Conservation (phyloP, 2,797 vertebrate species). For the Pseudochaenichthys georgianus region DNA sequence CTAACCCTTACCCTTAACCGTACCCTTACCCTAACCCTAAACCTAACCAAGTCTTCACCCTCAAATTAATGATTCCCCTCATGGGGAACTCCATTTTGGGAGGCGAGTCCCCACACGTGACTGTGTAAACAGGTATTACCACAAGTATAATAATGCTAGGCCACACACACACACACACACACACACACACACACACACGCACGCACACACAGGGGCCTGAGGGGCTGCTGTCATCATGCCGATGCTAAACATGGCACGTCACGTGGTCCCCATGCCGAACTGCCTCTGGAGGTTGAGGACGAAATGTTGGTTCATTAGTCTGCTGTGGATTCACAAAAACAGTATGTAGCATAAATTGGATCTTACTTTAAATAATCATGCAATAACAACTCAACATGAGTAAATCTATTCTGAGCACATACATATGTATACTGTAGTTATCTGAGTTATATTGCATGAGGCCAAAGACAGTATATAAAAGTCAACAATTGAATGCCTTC, state of each 20-base stretch:
- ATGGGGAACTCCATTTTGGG: too few relatives aligned
- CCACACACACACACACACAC: conserved; percentile 20
- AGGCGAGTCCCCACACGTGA: too few relatives aligned
- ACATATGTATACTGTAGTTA: not conserved
- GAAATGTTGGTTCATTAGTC: not conserved
- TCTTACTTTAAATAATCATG: not conserved
- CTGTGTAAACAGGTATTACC: too few relatives aligned
- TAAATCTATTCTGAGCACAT: not conserved
- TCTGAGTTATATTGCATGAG: not conserved
- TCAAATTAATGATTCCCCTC: too few relatives aligned
- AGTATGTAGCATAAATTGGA: not conserved
- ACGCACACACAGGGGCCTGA: conserved; percentile 20
- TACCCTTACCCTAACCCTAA: too few relatives aligned
- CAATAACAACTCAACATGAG: not conserved
- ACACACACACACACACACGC: conserved; percentile 9
- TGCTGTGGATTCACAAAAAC: not conserved
- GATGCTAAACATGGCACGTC: conserved; percentile 23
- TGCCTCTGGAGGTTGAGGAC: conserved; percentile 19
- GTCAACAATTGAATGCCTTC: too few relatives aligned
- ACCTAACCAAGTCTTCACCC: too few relatives aligned
- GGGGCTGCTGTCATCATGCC: conserved; percentile 34
- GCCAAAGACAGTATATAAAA: too few relatives aligned
- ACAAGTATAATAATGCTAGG: too few relatives aligned
- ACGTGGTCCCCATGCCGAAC: conserved; percentile 26
- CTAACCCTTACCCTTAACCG: too few relatives aligned